These are phyloP conservation scores for Theristus sp. DNA, from an alignment of 2,888 invertebrate genomes.

Conservation along the genomic window DNA sequence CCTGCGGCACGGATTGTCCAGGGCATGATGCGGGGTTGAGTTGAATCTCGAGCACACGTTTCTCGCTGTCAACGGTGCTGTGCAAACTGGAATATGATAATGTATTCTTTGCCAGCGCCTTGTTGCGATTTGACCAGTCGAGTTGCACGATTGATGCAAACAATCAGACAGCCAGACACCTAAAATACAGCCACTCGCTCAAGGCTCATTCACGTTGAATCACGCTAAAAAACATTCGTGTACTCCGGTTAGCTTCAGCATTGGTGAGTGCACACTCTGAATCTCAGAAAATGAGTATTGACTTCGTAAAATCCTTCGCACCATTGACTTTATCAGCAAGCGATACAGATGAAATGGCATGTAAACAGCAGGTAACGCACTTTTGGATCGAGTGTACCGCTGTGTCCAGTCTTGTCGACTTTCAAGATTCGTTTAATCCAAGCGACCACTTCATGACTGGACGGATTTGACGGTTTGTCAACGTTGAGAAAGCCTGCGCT, in stretches of 20 bases:
- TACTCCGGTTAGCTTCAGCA: no score
- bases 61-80: constrained; percentile 51
- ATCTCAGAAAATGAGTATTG: no score
- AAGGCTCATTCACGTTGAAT: no score
- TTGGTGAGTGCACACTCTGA: no score
- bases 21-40: no score
- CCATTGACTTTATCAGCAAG: no score
- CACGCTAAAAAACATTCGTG: no score
- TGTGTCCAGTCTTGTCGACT: constrained; percentile 95
- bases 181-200: no score
- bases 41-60: neutral
- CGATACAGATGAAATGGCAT: neutral
- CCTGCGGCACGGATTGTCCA: no score
- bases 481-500: constrained; percentile 62
- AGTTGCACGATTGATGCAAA: constrained; percentile 90
- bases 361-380: constrained; percentile 14
- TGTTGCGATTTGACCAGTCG: constrained; percentile 94
- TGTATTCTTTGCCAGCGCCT: constrained; percentile 95
- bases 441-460: constrained; percentile 86
- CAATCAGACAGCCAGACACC: constrained; percentile 65
- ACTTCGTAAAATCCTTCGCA: no score
- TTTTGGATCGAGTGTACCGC: constrained; percentile 96
- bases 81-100: constrained; percentile 87
- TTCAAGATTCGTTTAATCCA: constrained; percentile 94
- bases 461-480: constrained; percentile 96